Evolutionary conservation across 2,113 vertebrate species (phyloP).

Genomic region (Cathartes aura): DNA sequence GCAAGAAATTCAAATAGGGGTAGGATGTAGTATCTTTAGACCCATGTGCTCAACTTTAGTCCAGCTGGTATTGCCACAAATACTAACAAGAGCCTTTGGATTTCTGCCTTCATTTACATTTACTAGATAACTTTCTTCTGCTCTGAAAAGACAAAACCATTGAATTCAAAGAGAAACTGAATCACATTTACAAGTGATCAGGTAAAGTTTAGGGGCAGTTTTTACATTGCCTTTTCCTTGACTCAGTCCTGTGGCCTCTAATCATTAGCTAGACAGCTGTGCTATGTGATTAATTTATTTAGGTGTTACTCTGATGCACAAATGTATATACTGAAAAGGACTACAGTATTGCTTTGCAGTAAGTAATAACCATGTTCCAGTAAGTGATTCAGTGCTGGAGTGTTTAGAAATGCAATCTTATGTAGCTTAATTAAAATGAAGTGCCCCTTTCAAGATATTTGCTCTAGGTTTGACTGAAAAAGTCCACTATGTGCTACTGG

Average conservation of each 20-base stretch:
- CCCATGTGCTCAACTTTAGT: neutral
- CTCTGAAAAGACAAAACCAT: neutral
- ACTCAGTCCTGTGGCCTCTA: neutral
- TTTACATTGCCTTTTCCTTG: neutral
- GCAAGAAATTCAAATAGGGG: neutral
- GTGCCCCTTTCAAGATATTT: constrained; percentile 61
- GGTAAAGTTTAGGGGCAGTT: neutral
- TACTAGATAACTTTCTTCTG: neutral
- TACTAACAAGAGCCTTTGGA: neutral
- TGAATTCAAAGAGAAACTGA: neutral
- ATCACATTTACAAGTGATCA: neutral
- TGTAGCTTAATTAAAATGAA: constrained; percentile 68
- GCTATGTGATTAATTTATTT: constrained; percentile 65
- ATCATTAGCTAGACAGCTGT: constrained; percentile 48
- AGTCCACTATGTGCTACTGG: constrained; percentile 56
- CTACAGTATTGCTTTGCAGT: constrained; percentile 60
- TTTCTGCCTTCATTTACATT: neutral
- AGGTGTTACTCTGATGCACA: constrained; percentile 64
- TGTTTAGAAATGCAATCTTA: constrained; percentile 61
- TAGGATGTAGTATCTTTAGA: neutral
- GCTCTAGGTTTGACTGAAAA: constrained; percentile 61
- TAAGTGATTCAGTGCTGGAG: constrained; percentile 52
- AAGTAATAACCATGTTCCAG: constrained; percentile 64
- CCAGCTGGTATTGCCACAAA: neutral
- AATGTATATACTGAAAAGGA: constrained; percentile 62